Base-by-base conservation (phyloP, 2,797 vertebrate species). In the Cuculus canorus region DNA sequence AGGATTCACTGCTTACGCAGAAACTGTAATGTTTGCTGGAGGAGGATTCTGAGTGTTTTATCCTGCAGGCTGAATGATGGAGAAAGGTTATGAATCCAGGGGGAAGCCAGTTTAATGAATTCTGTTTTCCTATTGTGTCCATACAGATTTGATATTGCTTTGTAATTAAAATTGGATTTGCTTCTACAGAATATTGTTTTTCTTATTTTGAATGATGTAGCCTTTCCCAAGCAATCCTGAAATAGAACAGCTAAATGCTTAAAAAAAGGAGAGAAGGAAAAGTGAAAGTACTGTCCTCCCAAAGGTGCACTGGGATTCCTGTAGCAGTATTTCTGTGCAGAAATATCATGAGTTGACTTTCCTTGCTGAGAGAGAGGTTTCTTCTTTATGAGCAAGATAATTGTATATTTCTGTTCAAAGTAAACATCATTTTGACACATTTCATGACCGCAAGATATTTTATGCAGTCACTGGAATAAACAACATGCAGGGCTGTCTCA, bases 341-440 rank as follows among this genome's bases (percentile, higher is more conserved):
- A 79, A 94, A 83, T 81, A 81, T 6, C 4, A 3, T 61, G 37
- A 72, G 16, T 64, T 61, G 56, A 59, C 14, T 77, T 91, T 82
- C 65, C 59, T 69, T 95, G 43, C 54, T 1, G 7, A 53, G 45
- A 83, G 57, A 66, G 32, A 65, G 15, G 22, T 75, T 96, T 94
- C 65, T 95, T 50, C 65, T 92, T 94, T 78, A 52, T 76, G 86
- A 93, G 59, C 69, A 94, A 88, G 33, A 48, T 87, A 89, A 93
- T 81, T 75, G 41, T 93, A 4, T 92, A 72, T 82, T 95, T 93
- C 50, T 95, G 35, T 95, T 93, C 63, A 76, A 93, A 85, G 37
- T 73, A 92, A 88, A 68, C 47, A 71, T 82, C 5, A 35, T 82
- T 85, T 41, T 96, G 87, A 69, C 72, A 63, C 0, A 0, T 77